Conservation (phyloP, 2,888 invertebrate genomes). For the Drosophila mulleri region DNA sequence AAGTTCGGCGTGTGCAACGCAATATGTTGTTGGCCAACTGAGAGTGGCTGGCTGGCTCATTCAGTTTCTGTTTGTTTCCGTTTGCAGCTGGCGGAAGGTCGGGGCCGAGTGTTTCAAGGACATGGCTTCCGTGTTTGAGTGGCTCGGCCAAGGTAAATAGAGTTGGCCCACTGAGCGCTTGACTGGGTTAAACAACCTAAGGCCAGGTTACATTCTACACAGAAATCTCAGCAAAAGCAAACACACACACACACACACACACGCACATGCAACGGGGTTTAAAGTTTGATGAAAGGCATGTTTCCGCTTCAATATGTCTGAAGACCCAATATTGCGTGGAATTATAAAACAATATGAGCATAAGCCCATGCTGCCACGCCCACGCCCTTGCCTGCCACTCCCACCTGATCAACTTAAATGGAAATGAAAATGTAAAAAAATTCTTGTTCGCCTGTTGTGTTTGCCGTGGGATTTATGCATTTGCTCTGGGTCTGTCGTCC, state of each 20-base stretch:
- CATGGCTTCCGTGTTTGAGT: slow-evolving; percentile 67
- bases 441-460: slow-evolving; percentile 19
- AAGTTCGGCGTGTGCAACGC: slow-evolving; percentile 50
- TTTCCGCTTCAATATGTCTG: slow-evolving; percentile 1
- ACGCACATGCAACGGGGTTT: slow-evolving; percentile 25
- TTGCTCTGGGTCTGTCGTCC: slow-evolving; percentile 7
- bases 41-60: background rate
- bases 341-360: slow-evolving; percentile 12
- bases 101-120: slow-evolving; percentile 66
- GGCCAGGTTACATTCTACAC: slow-evolving; percentile 33
- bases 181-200: slow-evolving; percentile 52
- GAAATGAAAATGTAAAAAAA: slow-evolving; percentile 30
- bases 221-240: slow-evolving; percentile 44
- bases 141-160: slow-evolving; percentile 54
- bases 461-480: slow-evolving; percentile 34
- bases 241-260: slow-evolving; percentile 2
- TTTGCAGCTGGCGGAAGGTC: slow-evolving; percentile 41
- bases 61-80: background rate
- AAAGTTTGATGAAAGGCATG: slow-evolving; percentile 16
- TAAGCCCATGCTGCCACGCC: background rate
- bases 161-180: slow-evolving; percentile 28
- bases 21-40: slow-evolving; percentile 29
- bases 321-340: background rate
- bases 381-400: background rate
- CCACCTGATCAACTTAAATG: slow-evolving; percentile 45